phyloP scores from a whole-genome alignment of 2,113 vertebrate species.

The Alethe diademata region DNA sequence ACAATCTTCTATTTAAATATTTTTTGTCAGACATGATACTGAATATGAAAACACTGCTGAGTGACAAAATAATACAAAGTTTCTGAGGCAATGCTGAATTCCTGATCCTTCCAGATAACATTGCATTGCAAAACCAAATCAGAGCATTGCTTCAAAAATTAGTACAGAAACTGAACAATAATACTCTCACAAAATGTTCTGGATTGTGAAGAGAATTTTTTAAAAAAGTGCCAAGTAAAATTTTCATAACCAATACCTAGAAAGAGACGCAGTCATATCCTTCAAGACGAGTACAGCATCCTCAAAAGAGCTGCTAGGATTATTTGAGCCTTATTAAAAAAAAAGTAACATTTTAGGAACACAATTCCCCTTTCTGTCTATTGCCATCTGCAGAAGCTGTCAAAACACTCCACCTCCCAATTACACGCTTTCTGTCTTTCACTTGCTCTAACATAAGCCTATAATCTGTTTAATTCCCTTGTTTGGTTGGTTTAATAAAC shows the following conservation, averaged over 20 bases:
- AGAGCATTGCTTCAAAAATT: not conserved
- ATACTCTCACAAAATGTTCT: not conserved
- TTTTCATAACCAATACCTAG: not conserved
- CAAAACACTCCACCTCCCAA: slow-evolving; percentile 57
- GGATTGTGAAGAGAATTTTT: not conserved
- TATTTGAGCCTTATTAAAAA: slow-evolving; percentile 8
- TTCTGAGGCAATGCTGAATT: not conserved
- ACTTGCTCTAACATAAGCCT: slow-evolving; percentile 6
- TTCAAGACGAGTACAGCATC: not conserved
- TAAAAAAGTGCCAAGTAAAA: not conserved
- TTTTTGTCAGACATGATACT: not conserved
- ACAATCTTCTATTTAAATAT: not conserved
- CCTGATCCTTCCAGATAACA: not conserved
- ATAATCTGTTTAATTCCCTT: slow-evolving; percentile 60
- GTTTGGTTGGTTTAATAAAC: slow-evolving; percentile 40
- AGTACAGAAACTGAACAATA: not conserved
- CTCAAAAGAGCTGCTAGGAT: not conserved
- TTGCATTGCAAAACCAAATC: not conserved
- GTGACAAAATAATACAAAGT: not conserved
- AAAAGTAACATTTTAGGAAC: slow-evolving; percentile 8
- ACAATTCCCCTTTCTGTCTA: not conserved
- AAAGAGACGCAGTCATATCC: not conserved
- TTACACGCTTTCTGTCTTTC: slow-evolving; percentile 25
- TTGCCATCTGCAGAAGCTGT: slow-evolving; percentile 54
- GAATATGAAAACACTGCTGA: not conserved